phyloP scores from a whole-genome alignment of 2,888 invertebrate species.

The Heliconius ismenius region DNA sequence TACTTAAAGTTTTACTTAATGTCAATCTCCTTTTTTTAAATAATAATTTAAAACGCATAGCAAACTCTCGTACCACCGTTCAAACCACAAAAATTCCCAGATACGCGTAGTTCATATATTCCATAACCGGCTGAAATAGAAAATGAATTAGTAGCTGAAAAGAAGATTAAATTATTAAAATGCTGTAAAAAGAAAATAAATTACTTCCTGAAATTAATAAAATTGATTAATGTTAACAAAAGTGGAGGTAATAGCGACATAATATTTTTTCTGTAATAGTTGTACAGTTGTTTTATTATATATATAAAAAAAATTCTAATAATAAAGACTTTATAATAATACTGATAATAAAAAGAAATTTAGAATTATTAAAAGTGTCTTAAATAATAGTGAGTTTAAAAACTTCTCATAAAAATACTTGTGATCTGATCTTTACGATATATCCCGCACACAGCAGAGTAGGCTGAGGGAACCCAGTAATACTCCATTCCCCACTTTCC shows the following conservation, averaged over 20 bases:
- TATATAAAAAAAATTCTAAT: not conserved
- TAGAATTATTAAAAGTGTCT: too few relatives aligned
- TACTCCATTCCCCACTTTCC: too few relatives aligned
- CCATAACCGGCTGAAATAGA: constrained; percentile 56
- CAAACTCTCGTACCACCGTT: constrained; percentile 34
- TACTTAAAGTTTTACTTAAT: not conserved
- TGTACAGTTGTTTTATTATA: not conserved
- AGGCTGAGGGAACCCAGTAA: too few relatives aligned
- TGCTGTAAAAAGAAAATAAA: constrained; percentile 63
- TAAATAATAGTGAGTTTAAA: too few relatives aligned
- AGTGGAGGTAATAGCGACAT: constrained; percentile 45
- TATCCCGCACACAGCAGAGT: too few relatives aligned
- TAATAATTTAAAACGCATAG: constrained; percentile 32
- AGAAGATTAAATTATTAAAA: constrained; percentile 51
- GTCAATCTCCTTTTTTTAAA: not conserved
- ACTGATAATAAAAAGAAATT: too few relatives aligned
- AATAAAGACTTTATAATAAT: too few relatives aligned
- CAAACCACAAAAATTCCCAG: constrained; percentile 32
- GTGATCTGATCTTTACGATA: too few relatives aligned
- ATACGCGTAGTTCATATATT: constrained; percentile 16
- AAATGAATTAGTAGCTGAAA: constrained; percentile 65
- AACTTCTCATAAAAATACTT: too few relatives aligned
- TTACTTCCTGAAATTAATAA: constrained; percentile 65
- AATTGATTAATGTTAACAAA: constrained; percentile 51
- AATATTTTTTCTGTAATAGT: not conserved